Evolutionary conservation across 2,888 invertebrate species (phyloP), one percentile per base, ranked within the genome.

Genomic region (Drosophila melanocephala): DNA sequence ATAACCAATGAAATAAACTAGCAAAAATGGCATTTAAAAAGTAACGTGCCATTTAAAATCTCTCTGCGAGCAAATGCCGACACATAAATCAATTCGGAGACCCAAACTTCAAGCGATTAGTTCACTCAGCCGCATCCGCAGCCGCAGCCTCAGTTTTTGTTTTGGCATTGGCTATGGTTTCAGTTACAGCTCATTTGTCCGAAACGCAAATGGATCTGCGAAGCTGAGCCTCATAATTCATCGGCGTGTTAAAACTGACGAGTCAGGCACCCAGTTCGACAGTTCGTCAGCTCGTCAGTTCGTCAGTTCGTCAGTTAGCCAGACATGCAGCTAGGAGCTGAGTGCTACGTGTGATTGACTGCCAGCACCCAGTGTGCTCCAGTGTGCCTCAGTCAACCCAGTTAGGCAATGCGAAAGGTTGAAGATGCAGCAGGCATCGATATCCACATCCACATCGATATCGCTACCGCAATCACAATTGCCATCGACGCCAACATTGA

Each of bases 291-390:
- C 2, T 26, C 5, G 51, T 30, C 53, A 33, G 44, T 12, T n/a
- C 1, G 52, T 1, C 33, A 33, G 33, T 22, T 14, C 4, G 53
- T 14, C 32, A 52, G 42, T 33, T 53, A 16, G 53, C 16, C 53
- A 55, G 22, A 0, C 7, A 4, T 7, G 22, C 22, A 74, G 66
- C 71, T 56, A 56, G 33, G 51, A 66, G 85, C 87, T 82, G 74
- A 65, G 72, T 86, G 77, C 78, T 84, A 79, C 82, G 82, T 81
- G 79, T 87, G 89, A 84, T 88, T 86, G 87, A 89, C 84, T 84
- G 78, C 70, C 65, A 53, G 72, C 62, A 66, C 37, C 19, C 35
- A 37, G 26, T 56, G 26, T 12, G 55, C 26, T n/a, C 4, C 39
- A 60, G 64, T 44, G n/a, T 47, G 52, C 10, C 56, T 3, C 71